phyloP scores from a whole-genome alignment of 2,888 invertebrate species.

The Perithous albicinctus region DNA sequence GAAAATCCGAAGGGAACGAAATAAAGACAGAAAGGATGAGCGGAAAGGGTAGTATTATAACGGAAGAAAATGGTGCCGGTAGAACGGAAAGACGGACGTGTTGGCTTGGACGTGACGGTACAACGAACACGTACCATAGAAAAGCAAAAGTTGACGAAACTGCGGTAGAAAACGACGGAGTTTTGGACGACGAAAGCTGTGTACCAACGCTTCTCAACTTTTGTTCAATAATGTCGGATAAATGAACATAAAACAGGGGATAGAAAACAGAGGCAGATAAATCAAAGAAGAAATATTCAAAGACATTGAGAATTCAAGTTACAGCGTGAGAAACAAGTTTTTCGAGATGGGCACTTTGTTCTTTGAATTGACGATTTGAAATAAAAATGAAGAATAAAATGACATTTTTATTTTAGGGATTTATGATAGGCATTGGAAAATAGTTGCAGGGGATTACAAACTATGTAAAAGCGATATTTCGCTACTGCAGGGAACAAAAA shows the following conservation, averaged over 20 bases:
- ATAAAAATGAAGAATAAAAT: too few relatives aligned
- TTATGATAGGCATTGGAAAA: too few relatives aligned
- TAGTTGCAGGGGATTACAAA: not conserved
- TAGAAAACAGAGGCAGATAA: not conserved
- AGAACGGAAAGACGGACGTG: slow-evolving; percentile 42
- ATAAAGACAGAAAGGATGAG: slow-evolving; percentile 30
- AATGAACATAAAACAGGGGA: not conserved
- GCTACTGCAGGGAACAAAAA: not conserved
- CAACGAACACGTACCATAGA: slow-evolving; percentile 4
- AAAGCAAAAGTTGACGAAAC: slow-evolving; percentile 17
- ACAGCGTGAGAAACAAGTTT: too few relatives aligned
- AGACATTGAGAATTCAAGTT: too few relatives aligned
- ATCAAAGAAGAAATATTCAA: not conserved
- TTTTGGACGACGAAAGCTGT: not conserved
- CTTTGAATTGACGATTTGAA: not conserved
- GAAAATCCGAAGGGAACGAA: slow-evolving; percentile 27
- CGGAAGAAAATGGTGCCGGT: slow-evolving; percentile 44
- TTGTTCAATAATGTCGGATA: slow-evolving; percentile 17
- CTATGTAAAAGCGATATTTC: not conserved
- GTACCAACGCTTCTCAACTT: not conserved
- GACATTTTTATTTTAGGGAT: too few relatives aligned
- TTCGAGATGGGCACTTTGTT: too few relatives aligned
- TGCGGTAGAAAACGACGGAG: not conserved
- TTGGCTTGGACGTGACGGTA: slow-evolving; percentile 48
- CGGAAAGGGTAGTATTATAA: slow-evolving; percentile 44